Evolutionary conservation across 92 coral and sea anemone genomes (phyloP), one percentile per base, ranked within the genome.

Genomic region (Paragorgia papillata): DNA sequence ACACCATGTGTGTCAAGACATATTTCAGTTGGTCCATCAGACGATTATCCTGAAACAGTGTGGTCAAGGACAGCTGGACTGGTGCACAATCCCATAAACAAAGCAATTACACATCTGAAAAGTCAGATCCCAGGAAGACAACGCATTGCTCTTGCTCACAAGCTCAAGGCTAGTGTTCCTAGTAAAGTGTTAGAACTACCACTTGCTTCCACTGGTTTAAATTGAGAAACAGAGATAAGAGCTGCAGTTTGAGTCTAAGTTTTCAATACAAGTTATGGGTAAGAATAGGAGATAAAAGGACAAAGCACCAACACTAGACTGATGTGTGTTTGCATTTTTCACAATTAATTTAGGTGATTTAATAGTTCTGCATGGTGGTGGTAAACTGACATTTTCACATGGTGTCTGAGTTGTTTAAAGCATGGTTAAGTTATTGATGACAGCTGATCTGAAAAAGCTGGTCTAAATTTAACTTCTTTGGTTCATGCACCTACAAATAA

Each of bases 1-100:
- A 84, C 95, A 53, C 30, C 64, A n/a, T 51, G 64, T 7, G 21
- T 53, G 9, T 51, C 62, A 21, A 19, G 53, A 26, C 53, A 8
- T 31, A 34, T 32, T 9, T 32, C 78, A 71, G 60, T 19, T 10
- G n/a, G 20, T 2, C 53, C 7, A 6, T 46, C 46, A 10, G 6
- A 25, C 15, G 6, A 25, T 19, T 26, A 66, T 1, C 19, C 34
- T 58, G 61, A 55, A 19, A 24, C 20, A 24, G 34, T 21, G 43
- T 66, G 55, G 73, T 26, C 56, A 66, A 39, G 41, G 53, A 33
- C 55, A 7, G 9, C 19, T 22, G 31, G 73, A 25, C 31, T 40
- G 26, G 10, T 37, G 43, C 54, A 66, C 30, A 46, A 66, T 18
- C 54, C 73, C 17, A 66, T 66, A 5, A 44, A 66, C 18, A 19